Base-by-base conservation (phyloP, 2,888 invertebrate genomes). In the Cataglyphis altisquamis region DNA sequence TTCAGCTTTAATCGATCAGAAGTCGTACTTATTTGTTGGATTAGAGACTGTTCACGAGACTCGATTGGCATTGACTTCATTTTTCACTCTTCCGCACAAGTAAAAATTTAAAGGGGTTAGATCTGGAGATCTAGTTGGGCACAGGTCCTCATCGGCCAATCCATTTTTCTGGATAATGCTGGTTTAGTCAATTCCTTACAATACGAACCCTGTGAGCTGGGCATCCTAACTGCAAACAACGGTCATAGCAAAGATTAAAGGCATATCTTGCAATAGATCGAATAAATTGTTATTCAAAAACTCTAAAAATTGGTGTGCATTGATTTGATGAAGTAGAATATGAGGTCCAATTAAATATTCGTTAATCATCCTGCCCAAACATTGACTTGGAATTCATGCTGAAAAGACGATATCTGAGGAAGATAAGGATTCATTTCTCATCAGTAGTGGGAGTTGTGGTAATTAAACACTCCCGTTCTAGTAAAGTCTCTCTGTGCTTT, bases 81-180 rank as follows among this genome's bases (percentile, higher is more conserved):
- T 36, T 36, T 36, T 36, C 8, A 8, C 36, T 36, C 1, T 25
- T 25, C 36, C 36, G 6, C 36, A 36, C 36, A 36, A 25, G 25
- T 25, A 25, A 25, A 25, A 25, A 25, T 25, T 1, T 25, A 25
- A 25, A 25, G 25, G 25, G 36, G 36, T 36, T 36, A 36, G 6
- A 36, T 36, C 36, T 36, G 5, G 36, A 36, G 8, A 36, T 36
- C 36, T 36, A 36, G 8, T 8, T 36, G 36, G 36, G 6, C 36
- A 36, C 36, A 57, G 8, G 55, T 55, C 9, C n/a, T 21, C 55
- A n/a, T 18, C 36, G 63, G 12, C 63, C 63, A 63, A 63, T 63
- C 74, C 74, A 74, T 25, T 41, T n/a, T 63, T 75, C 64, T 15
- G 67, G 60, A 60, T 32, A 78, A 68, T 60, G 25, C 68, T 68